These are phyloP conservation scores for Lasioglossum zephyrum DNA, from an alignment of 2,888 invertebrate genomes.

Conservation along the genomic window DNA sequence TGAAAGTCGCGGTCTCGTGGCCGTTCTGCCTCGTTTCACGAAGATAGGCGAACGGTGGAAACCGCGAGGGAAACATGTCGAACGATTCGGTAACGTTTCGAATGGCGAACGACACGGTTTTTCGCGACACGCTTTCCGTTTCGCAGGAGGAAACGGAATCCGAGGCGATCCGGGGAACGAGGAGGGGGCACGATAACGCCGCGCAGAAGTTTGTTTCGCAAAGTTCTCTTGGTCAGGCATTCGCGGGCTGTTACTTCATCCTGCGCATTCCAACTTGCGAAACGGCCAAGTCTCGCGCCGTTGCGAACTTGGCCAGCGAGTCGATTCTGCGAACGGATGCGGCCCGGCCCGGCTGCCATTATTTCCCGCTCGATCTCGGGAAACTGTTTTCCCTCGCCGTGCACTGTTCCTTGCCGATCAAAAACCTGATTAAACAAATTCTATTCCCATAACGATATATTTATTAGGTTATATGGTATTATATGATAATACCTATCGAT, in stretches of 20 bases:
- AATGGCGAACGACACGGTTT: neutral
- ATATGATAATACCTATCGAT: no score
- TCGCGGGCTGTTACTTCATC: slow-evolving; percentile 72
- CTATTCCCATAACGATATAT: neutral
- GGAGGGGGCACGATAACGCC: slow-evolving; percentile 57
- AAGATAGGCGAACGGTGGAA: neutral
- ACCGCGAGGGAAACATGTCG: neutral
- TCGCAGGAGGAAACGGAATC: slow-evolving; percentile 58
- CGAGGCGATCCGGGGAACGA: neutral
- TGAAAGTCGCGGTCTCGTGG: neutral
- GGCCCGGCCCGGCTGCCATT: neutral
- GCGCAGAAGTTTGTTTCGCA: slow-evolving; percentile 70
- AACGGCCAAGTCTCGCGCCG: slow-evolving; percentile 30
- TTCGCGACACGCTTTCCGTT: slow-evolving; percentile 48
- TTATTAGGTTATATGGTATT: no score
- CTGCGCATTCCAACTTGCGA: slow-evolving; percentile 73
- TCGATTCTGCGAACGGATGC: slow-evolving; percentile 17
- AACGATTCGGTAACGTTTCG: neutral
- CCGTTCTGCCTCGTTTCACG: neutral
- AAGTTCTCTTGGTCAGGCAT: slow-evolving; percentile 65
- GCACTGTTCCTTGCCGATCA: neutral
- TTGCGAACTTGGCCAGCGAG: slow-evolving; percentile 9
- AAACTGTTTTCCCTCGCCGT: neutral
- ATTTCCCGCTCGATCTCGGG: neutral
- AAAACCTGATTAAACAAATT: neutral